Conservation (phyloP, 2,888 invertebrate genomes). For the Erannis defoliaria region DNA sequence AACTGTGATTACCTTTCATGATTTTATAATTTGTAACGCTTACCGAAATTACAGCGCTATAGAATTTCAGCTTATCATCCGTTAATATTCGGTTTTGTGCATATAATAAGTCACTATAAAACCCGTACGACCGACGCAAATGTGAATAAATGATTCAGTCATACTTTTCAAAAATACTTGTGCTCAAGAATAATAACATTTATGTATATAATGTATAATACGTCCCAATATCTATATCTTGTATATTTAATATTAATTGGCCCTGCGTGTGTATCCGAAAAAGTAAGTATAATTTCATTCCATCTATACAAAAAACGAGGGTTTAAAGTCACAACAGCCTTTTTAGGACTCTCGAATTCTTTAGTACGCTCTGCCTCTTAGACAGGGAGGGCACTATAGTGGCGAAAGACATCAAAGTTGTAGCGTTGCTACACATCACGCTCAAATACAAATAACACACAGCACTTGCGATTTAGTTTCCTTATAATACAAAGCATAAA, state of each 20-base stretch:
- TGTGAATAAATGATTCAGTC: not conserved
- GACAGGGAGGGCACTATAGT: too few relatives aligned
- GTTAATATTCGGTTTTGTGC: not conserved
- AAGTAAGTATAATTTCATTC: not conserved
- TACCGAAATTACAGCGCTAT: not conserved
- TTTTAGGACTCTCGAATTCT: too few relatives aligned
- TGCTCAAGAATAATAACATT: not conserved
- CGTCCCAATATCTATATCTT: not conserved
- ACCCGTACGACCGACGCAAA: not conserved
- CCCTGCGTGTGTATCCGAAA: constrained; percentile 1
- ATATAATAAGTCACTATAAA: not conserved
- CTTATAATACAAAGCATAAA: too few relatives aligned
- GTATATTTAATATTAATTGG: not conserved
- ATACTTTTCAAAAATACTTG: too few relatives aligned
- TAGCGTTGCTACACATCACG: too few relatives aligned
- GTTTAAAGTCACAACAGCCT: too few relatives aligned
- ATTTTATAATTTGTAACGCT: not conserved
- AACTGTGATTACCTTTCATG: not conserved
- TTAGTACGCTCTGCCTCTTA: too few relatives aligned
- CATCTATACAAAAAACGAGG: too few relatives aligned
- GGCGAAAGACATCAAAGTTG: too few relatives aligned
- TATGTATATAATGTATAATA: not conserved
- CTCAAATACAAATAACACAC: too few relatives aligned
- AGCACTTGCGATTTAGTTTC: too few relatives aligned
- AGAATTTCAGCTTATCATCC: not conserved